Percentiles rank a stretch among this genome's conserved stretches.
Conservation (phyloP, 2,888 invertebrate genomes). For the Hydroisotoma schaefferi region DNA sequence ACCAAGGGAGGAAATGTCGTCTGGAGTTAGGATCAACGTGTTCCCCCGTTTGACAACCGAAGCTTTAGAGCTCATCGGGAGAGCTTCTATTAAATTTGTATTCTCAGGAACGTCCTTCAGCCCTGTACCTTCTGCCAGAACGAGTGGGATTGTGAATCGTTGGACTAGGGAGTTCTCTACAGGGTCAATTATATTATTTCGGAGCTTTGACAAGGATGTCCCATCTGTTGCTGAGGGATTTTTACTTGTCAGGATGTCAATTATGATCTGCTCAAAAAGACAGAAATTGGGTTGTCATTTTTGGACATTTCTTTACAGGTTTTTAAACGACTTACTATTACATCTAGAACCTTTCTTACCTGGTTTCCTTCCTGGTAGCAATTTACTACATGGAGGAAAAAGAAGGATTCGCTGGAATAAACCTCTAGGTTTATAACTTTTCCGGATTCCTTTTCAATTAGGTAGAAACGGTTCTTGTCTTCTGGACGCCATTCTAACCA, state of each 20-base stretch:
- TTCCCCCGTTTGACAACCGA: slow-evolving; percentile 49
- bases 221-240: slow-evolving; percentile 23
- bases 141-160: slow-evolving; percentile 38
- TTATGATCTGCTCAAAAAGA: slow-evolving; percentile 1
- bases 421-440: slow-evolving; percentile 51
- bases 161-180: slow-evolving; percentile 33
- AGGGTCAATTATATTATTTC: slow-evolving; percentile 28
- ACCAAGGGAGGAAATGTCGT: slow-evolving; percentile 47
- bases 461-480: slow-evolving; percentile 51
- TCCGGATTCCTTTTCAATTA: slow-evolving; percentile 53
- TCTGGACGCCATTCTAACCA: slow-evolving; percentile 36
- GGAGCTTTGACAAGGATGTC: slow-evolving; percentile 23
- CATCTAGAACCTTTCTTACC: slow-evolving; percentile 28
- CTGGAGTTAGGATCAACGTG: slow-evolving; percentile 48
- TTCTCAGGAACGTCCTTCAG: slow-evolving; percentile 36
- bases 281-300: no score
- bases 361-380: slow-evolving; percentile 51
- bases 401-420: slow-evolving; percentile 53
- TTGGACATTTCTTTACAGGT: no score
- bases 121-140: slow-evolving; percentile 9
- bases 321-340: neutral
- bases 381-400: slow-evolving; percentile 54
- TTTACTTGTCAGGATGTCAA: slow-evolving; percentile 18
- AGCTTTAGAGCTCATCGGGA: slow-evolving; percentile 48
- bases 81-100: slow-evolving; percentile 20